These are phyloP conservation scores for Eupsittula cactorum DNA, from an alignment of 2,113 vertebrate genomes.

Conservation along the genomic window DNA sequence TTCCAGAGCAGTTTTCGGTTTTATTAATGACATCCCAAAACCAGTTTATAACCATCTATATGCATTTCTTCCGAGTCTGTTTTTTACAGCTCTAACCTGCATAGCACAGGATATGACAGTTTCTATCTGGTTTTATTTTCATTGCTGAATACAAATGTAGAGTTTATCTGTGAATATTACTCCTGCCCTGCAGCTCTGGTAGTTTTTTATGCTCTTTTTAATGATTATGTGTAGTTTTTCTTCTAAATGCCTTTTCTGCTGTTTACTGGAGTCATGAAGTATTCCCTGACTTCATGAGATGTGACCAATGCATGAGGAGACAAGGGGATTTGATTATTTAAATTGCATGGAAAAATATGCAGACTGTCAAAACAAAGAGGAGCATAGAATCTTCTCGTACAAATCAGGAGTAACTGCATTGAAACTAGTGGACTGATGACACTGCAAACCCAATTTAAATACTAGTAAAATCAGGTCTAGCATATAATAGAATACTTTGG, in stretches of 20 bases:
- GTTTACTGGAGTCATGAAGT: constrained; percentile 10
- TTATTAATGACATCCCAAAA: constrained; percentile 39
- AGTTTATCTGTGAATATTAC: background rate
- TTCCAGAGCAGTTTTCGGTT: background rate
- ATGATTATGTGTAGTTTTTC: constrained; percentile 11
- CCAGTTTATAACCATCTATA: constrained; percentile 13
- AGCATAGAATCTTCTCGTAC: background rate
- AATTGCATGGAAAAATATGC: constrained; percentile 42
- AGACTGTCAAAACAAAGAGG: constrained; percentile 6
- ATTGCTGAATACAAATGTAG: constrained; percentile 38
- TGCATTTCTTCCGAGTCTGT: constrained; percentile 40
- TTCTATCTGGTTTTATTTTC: constrained; percentile 63
- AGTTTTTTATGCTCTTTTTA: constrained; percentile 27
- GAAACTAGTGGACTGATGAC: background rate
- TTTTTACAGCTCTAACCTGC: constrained; percentile 44
- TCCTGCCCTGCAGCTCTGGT: constrained; percentile 16
- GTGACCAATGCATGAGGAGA: background rate
- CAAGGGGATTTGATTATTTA: constrained; percentile 35
- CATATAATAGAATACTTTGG: background rate
- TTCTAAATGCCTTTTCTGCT: constrained; percentile 18
- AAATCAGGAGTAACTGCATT: background rate
- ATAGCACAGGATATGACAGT: constrained; percentile 35
- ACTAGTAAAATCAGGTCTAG: background rate
- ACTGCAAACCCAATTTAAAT: background rate
- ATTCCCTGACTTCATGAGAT: constrained; percentile 31